Evolutionary conservation across 2,888 invertebrate genomes (phyloP).

Genomic region (Achlya flavicornis): DNA sequence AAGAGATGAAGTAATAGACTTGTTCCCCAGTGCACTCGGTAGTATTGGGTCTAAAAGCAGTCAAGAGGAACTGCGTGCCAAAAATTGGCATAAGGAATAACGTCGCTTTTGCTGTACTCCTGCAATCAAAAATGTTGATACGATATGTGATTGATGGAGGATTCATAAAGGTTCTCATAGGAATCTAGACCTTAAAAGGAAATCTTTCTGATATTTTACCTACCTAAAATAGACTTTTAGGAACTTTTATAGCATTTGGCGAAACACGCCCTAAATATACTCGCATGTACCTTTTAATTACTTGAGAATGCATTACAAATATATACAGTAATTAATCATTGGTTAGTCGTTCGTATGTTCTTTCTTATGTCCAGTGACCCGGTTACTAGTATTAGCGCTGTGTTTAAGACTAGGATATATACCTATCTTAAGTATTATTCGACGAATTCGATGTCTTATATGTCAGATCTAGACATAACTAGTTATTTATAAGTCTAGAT

Average conservation of each 20-base stretch:
- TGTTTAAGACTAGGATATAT: neutral
- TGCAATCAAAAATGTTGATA: conserved; percentile 47
- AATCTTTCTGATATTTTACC: too few relatives aligned
- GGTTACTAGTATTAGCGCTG: neutral
- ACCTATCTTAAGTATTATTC: neutral
- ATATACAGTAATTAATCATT: conserved; percentile 4
- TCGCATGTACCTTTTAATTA: too few relatives aligned
- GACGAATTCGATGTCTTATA: neutral
- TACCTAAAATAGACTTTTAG: too few relatives aligned
- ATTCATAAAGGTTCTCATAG: neutral
- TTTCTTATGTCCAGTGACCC: conserved; percentile 2
- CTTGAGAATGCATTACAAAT: too few relatives aligned
- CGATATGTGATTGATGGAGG: neutral
- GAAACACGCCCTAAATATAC: too few relatives aligned
- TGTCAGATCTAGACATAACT: too few relatives aligned
- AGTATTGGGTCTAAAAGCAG: conserved; percentile 81
- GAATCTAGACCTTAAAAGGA: too few relatives aligned
- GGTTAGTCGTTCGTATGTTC: conserved; percentile 7
- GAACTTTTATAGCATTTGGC: too few relatives aligned
- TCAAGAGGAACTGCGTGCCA: conserved; percentile 87
- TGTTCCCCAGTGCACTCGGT: conserved; percentile 80
- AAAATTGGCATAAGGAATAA: conserved; percentile 88
- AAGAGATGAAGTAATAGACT: conserved; percentile 84
- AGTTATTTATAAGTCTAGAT: too few relatives aligned
- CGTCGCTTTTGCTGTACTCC: conserved; percentile 86